Evolutionary conservation across 2,113 vertebrate species (phyloP).

Genomic region (Xyrauchen texanus): DNA sequence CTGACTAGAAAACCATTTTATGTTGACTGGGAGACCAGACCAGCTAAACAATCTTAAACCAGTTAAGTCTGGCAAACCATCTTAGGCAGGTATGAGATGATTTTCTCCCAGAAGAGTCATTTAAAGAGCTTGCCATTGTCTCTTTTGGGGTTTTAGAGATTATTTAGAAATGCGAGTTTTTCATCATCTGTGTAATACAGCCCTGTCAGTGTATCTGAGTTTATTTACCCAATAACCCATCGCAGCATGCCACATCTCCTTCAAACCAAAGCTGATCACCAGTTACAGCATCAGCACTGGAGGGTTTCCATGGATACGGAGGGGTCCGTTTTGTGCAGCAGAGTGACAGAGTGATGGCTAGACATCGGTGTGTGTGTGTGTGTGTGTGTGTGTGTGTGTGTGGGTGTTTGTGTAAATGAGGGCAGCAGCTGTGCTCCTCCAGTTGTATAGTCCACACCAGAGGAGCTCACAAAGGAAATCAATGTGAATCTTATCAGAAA

Average conservation of each 20-base stretch:
- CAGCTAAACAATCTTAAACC: too few relatives aligned
- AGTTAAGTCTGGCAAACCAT: too few relatives aligned
- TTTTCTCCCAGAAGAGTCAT: background rate
- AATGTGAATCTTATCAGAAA: constrained; percentile 48
- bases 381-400: background rate
- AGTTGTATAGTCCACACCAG: constrained; percentile 37
- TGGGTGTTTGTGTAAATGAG: constrained; percentile 1
- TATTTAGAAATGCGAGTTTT: background rate
- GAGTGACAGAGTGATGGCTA: constrained; percentile 61
- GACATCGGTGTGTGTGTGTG: constrained; percentile 20
- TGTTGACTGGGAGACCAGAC: too few relatives aligned
- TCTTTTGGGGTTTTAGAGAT: constrained; percentile 1
- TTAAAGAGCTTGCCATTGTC: background rate
- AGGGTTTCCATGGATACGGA: constrained; percentile 70
- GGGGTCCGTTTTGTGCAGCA: constrained; percentile 43
- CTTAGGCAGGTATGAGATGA: too few relatives aligned
- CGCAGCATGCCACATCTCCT: constrained; percentile 35
- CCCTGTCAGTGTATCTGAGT: constrained; percentile 17
- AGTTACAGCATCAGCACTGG: constrained; percentile 62
- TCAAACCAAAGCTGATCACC: constrained; percentile 49
- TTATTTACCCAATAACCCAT: constrained; percentile 48
- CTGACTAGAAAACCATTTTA: too few relatives aligned
- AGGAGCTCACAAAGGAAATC: constrained; percentile 47
- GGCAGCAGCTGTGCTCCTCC: constrained; percentile 43
- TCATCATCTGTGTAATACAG: background rate